Percentiles rank a stretch among this genome's conserved stretches.
These are phyloP conservation scores for Pollenia labialis DNA, from an alignment of 2,888 invertebrate genomes.

Conservation along the genomic window DNA sequence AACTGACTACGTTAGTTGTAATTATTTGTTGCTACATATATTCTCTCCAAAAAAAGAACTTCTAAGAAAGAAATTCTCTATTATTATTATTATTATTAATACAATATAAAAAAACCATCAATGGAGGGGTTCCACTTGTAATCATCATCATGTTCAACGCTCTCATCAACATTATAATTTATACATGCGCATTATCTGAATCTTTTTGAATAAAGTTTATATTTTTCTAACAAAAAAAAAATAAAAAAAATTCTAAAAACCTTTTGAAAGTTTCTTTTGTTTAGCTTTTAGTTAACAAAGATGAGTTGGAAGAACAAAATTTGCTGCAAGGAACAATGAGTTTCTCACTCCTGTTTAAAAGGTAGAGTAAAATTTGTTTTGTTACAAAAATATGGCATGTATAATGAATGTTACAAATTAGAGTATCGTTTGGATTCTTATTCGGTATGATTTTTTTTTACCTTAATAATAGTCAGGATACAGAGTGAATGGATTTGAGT, in stretches of 20 bases:
- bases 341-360: neutral
- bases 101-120: conserved; percentile 6
- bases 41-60: conserved; percentile 52
- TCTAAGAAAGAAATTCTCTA: conserved; percentile 7
- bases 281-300: conserved; percentile 5
- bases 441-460: conserved; percentile 59
- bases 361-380: neutral
- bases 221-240: conserved; percentile 3
- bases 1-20: conserved; percentile 44
- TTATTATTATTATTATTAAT: too few species aligned
- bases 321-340: conserved; percentile 30
- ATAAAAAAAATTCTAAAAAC: conserved; percentile 2
- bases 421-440: conserved; percentile 72
- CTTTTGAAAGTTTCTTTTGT: conserved; percentile 36
- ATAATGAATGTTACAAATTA: conserved; percentile 71
- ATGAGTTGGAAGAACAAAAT: conserved; percentile 25
- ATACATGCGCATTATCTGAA: conserved; percentile 68
- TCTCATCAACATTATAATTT: conserved; percentile 19
- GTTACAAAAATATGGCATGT: neutral
- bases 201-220: conserved; percentile 3
- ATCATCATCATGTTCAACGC: neutral
- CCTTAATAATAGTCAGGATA: conserved; percentile 31
- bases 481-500: conserved; percentile 21
- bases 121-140: neutral
- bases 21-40: conserved; percentile 15